Base-by-base conservation (phyloP, 53 echinoderm and acorn worm species). In the Pentamera pediparva region DNA sequence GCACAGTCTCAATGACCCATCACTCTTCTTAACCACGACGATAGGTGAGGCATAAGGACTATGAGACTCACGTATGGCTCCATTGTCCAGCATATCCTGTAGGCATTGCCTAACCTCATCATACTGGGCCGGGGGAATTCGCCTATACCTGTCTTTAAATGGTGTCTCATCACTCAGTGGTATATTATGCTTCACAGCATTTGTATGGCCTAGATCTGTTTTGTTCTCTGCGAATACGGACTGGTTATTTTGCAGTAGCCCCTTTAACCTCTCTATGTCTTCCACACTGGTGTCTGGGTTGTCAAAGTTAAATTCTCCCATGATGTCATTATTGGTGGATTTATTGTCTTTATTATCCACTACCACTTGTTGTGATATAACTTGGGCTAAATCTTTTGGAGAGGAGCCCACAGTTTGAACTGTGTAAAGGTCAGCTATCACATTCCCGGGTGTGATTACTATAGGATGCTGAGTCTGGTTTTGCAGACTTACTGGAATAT, bases 11-110 rank as follows among this genome's bases (percentile, higher is more conserved):
- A 77, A 3, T 15, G 36, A 33, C 1, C 67, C 56, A 35, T 78
- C 67, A 35, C 24, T 34, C 39, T 64, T 78, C 7, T 41, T 39
- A n/a, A 77, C 77, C 12, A 61, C 33, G 20, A 77, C 62, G 17
- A 77, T 77, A 12, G 79, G 79, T n/a, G 63, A 62, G n/a, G 79
- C 79, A 79, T 79, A 69, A 30, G 79, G 79, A 32, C 63, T 62
- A 37, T 51, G 50, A 22, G 69, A 69, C 18, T 79, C 79, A 12
- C 55, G n/a, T 17, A 79, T 79, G 6, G 29, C 79, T 1, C 56
- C 69, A 9, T 36, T 21, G 20, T 78, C 53, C 13, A 62, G n/a
- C 78, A 65, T 69, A 2, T 49, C 45, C 28, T 48, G 5, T 1
- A 79, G 39, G 27, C 36, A 49, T 11, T 60, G 6, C 13, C 62